phyloP scores from a whole-genome alignment of 1,140 invertebrate species.

The Bombus confusus region DNA sequence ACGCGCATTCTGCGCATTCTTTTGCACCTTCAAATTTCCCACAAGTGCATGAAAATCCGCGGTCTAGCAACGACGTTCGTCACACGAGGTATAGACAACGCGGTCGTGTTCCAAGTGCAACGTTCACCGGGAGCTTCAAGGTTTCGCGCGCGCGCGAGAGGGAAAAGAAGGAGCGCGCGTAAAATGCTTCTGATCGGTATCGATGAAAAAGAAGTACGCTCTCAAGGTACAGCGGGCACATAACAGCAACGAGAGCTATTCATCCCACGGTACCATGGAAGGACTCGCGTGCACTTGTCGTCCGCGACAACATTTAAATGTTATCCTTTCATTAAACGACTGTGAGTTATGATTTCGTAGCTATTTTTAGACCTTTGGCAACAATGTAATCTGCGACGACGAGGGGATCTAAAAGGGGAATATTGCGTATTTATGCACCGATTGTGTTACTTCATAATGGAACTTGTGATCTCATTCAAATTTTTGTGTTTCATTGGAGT shows the following conservation, averaged over 20 bases:
- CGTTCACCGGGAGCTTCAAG: conserved; percentile 57
- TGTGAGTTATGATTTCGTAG: neutral
- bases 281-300: neutral
- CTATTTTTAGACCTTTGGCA: neutral
- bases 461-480: neutral
- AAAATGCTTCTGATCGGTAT: conserved; percentile 46
- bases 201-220: conserved; percentile 35
- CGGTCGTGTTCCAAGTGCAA: conserved; percentile 45
- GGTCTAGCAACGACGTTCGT: neutral
- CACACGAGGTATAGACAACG: conserved; percentile 4
- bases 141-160: conserved; percentile 13
- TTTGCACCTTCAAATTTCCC: no score
- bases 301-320: neutral
- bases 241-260: conserved; percentile 20
- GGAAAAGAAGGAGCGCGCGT: conserved; percentile 32
- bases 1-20: no score
- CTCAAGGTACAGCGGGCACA: neutral
- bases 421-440: no score
- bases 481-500: neutral
- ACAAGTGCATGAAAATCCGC: no score
- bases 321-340: neutral
- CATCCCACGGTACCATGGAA: conserved; percentile 13
- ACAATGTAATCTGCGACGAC: neutral
- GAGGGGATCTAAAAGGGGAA: neutral
- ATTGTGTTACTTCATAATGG: neutral